These are phyloP conservation scores for Rhyacophila brunnea DNA, from an alignment of 1,140 invertebrate genomes.

Conservation along the genomic window DNA sequence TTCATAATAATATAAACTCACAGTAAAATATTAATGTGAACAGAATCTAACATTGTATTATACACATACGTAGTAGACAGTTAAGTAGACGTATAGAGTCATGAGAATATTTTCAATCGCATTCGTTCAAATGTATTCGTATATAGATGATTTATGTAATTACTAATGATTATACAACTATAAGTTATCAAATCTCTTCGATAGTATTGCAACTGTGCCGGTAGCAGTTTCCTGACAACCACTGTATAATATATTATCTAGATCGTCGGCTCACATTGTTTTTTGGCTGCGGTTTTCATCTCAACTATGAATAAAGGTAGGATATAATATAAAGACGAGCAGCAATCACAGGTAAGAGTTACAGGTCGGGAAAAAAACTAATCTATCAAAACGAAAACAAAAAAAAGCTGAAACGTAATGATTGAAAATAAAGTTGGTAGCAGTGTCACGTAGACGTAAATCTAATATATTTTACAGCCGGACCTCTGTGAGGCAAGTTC, in stretches of 20 bases:
- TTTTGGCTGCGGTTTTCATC: slow-evolving; percentile 34
- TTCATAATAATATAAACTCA: too few species aligned
- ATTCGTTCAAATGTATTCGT: not conserved
- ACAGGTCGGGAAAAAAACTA: slow-evolving; percentile 23
- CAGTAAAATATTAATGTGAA: too few species aligned
- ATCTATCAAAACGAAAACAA: slow-evolving; percentile 20
- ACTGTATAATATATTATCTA: slow-evolving; percentile 21
- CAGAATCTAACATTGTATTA: too few species aligned
- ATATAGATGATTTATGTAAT: too few species aligned
- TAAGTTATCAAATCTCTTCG: too few species aligned
- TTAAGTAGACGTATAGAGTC: too few species aligned
- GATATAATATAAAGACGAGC: slow-evolving; percentile 10
- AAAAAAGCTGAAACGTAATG: slow-evolving; percentile 26
- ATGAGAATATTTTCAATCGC: not conserved
- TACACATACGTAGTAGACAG: too few species aligned
- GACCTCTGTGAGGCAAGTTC: slow-evolving; percentile 22
- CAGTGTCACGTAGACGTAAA: slow-evolving; percentile 34
- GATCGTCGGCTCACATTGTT: slow-evolving; percentile 29
- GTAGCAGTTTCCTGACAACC: slow-evolving; percentile 27
- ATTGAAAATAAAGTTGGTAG: slow-evolving; percentile 36
- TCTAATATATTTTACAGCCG: slow-evolving; percentile 34
- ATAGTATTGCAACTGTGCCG: not conserved
- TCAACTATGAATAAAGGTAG: slow-evolving; percentile 14
- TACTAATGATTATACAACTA: too few species aligned
- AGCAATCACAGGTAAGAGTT: slow-evolving; percentile 12